Percentiles rank a stretch among this genome's conserved stretches.
These are phyloP conservation scores for Acanthis flammea DNA, from an alignment of 2,797 vertebrate genomes.

Conservation along the genomic window DNA sequence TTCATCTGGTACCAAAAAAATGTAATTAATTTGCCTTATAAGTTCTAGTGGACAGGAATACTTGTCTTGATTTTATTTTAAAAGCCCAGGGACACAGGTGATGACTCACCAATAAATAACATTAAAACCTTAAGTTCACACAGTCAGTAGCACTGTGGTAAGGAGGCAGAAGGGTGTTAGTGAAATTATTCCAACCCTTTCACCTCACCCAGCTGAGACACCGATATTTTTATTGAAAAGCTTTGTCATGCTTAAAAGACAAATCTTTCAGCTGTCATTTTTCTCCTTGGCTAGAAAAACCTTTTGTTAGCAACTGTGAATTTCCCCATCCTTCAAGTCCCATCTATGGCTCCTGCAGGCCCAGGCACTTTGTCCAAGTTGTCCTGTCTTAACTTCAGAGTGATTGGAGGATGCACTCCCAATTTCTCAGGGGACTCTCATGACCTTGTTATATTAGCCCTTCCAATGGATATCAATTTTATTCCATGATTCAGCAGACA, in stretches of 20 bases:
- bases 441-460: slow-evolving; percentile 7
- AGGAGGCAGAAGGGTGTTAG: background rate
- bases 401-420: background rate
- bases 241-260: slow-evolving; percentile 3
- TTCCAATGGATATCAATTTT: slow-evolving; percentile 23
- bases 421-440: background rate
- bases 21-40: background rate
- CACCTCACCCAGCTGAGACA: background rate
- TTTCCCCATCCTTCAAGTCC: slow-evolving; percentile 29
- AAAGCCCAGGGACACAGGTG: background rate
- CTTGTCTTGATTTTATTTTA: slow-evolving; percentile 20
- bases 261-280: slow-evolving; percentile 38
- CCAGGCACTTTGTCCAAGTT: background rate
- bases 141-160: background rate
- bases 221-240: background rate
- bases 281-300: slow-evolving; percentile 41
- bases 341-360: background rate
- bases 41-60: background rate
- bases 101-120: background rate
- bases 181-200: slow-evolving; percentile 1
- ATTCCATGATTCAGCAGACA: background rate
- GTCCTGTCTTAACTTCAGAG: background rate
- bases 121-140: background rate
- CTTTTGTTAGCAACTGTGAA: background rate
- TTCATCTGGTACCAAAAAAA: background rate